phyloP scores from a whole-genome alignment of 1,140 invertebrate species.

The Amyelois transitella region DNA sequence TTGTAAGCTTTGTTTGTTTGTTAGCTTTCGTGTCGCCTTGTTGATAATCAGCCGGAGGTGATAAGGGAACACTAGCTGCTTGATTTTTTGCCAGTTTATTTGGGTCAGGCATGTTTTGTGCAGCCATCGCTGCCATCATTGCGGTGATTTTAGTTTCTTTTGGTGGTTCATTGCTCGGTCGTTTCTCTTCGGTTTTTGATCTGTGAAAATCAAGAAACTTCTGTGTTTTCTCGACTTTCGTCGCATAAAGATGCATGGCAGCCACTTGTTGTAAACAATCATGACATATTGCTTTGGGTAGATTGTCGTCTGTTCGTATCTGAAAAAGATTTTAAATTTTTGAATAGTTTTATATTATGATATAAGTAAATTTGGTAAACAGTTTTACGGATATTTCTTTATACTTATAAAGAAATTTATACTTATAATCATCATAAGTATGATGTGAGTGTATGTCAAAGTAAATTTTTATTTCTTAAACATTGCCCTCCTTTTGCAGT shows the following conservation, averaged over 20 bases:
- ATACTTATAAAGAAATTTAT: no score
- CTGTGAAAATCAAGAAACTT: conserved; percentile 60
- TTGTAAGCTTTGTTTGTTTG: conserved; percentile 25
- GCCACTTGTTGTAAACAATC: conserved; percentile 58
- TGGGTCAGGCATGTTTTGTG: conserved; percentile 18
- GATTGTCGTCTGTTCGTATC: conserved; percentile 54
- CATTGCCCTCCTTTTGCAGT: no score
- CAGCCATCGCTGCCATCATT: conserved; percentile 19
- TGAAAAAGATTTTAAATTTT: conserved; percentile 21
- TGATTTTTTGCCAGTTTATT: conserved; percentile 10
- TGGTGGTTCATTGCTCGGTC: conserved; percentile 12
- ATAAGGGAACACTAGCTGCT: conserved; percentile 10
- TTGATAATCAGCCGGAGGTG: conserved; percentile 28
- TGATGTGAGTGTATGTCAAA: no score
- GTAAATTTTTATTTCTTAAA: no score
- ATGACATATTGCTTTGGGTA: conserved; percentile 68
- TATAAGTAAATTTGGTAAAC: no score
- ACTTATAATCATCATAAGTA: no score
- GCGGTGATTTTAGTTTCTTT: conserved; percentile 29
- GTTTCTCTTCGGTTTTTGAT: conserved; percentile 40
- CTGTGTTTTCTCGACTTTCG: conserved; percentile 65
- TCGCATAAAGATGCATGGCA: conserved; percentile 42
- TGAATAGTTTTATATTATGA: not conserved
- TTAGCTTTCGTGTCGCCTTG: conserved; percentile 38
- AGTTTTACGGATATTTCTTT: no score